Percentiles rank a stretch among this genome's conserved stretches.
Conservation (phyloP, 2,888 invertebrate genomes). For the Heliconius ethilla region DNA sequence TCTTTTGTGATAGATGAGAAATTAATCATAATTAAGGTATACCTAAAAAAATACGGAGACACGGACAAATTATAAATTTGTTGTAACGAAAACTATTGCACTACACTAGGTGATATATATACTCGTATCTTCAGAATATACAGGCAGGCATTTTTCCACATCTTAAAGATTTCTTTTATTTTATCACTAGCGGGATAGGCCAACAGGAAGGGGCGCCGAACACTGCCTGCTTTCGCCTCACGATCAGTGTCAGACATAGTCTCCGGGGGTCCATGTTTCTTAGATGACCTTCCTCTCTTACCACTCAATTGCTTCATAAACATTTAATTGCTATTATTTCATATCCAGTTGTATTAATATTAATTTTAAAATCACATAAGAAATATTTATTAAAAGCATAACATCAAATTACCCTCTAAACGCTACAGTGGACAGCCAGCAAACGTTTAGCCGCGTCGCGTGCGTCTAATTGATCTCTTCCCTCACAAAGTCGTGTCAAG, state of each 20-base stretch:
- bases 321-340: neutral
- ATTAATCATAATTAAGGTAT: neutral
- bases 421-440: neutral
- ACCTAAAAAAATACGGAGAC: too few species aligned
- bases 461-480: constrained; percentile 25
- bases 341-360: neutral
- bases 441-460: constrained; percentile 12
- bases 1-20: neutral
- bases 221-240: too few species aligned
- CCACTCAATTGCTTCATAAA: too few species aligned
- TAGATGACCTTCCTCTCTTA: too few species aligned
- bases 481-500: constrained; percentile 27
- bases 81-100: neutral
- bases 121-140: neutral
- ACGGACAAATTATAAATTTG: neutral
- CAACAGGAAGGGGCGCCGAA: too few species aligned
- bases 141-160: neutral
- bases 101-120: neutral
- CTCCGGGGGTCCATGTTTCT: neutral
- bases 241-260: neutral
- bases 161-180: too few species aligned
- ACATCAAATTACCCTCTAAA: too few species aligned
- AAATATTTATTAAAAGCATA: too few species aligned
- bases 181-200: too few species aligned
- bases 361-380: too few species aligned